Evolutionary conservation across 2,113 vertebrate genomes (phyloP), one percentile per base, ranked within the genome.

Genomic region (Blennius ocellaris): DNA sequence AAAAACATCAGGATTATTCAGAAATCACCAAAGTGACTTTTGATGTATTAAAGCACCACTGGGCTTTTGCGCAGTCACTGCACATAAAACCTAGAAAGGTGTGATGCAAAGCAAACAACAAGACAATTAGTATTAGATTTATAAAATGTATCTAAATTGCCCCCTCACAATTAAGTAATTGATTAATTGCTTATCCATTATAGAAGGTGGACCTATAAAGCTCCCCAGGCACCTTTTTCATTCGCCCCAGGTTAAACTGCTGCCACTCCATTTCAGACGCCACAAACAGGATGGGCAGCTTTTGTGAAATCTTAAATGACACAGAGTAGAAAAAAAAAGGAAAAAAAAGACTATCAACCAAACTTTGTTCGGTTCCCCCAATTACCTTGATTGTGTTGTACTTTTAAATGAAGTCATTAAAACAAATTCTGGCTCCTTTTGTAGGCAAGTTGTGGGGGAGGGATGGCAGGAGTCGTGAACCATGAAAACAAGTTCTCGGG

Each of bases 391-490:
- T 85, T 87, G 82, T 69, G 52, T 79, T 81, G 59, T 70, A 56
- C 64, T 82, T 85, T 88, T 77, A 87, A 90, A 91, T 84, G 0
- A 88, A 89, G 82, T 85, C 51, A 81, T 71, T 78, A 78, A 57
- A 83, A 78, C 69, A 2, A 80, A 69, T 80, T 69, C 47, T 56
- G 59, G 48, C 50, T 72, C 50, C 16, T 70, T 68, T 68, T 44
- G 12, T 36, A 68, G 77, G 44, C 21, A 41, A 30, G 21, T 30
- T 30, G 21, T 30, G 21, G 21, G 2, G 3, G 2, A 1, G 7
- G 30, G n/a, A 30, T 30, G 45, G 49, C 66, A 47, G 47, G 63
- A 66, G 58, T 72, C 16, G 6, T 69, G 81, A 83, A 86, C 81
- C 71, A 51, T 84, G 39, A 71, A 82, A 82, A 83, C 75, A 68